A percentile compares a stretch with the other conserved stretches of the same genome.
Conservation (phyloP, 1,140 invertebrate genomes). For the Micrasema minimum region DNA sequence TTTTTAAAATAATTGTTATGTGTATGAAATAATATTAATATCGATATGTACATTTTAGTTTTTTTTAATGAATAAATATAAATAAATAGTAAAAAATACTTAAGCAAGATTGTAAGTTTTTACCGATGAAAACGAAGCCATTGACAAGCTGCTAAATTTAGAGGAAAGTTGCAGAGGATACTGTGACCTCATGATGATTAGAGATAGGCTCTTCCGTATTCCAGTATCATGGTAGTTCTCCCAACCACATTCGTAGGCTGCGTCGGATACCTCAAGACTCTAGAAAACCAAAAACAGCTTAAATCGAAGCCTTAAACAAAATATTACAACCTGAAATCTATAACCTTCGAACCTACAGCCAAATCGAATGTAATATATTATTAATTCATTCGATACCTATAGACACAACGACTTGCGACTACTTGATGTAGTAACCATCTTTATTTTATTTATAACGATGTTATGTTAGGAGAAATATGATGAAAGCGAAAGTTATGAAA, state of each 20-base stretch:
- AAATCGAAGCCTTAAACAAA: background rate
- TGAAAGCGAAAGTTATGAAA: no score
- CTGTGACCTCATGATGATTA: constrained; percentile 33
- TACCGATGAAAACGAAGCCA: constrained; percentile 25
- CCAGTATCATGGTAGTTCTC: constrained; percentile 1
- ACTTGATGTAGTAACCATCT: background rate
- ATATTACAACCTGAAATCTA: background rate
- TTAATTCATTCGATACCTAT: background rate
- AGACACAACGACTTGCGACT: background rate
- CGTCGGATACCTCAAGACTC: constrained; percentile 17
- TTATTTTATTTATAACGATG: background rate
- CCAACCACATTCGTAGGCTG: constrained; percentile 24
- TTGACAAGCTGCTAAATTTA: constrained; percentile 1
- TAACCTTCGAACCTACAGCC: no score
- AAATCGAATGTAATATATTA: background rate
- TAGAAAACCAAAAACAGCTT: constrained; percentile 3
- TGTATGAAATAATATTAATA: no score
- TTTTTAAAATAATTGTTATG: no score
- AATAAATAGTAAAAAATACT: no score
- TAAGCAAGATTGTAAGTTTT: background rate
- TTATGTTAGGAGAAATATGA: background rate
- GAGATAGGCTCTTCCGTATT: constrained; percentile 18
- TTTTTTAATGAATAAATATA: no score
- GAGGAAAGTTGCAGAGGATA: constrained; percentile 4
- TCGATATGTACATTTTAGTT: no score